Base-by-base conservation (phyloP, 2,888 invertebrate species). In the Tridacna crocea region DNA sequence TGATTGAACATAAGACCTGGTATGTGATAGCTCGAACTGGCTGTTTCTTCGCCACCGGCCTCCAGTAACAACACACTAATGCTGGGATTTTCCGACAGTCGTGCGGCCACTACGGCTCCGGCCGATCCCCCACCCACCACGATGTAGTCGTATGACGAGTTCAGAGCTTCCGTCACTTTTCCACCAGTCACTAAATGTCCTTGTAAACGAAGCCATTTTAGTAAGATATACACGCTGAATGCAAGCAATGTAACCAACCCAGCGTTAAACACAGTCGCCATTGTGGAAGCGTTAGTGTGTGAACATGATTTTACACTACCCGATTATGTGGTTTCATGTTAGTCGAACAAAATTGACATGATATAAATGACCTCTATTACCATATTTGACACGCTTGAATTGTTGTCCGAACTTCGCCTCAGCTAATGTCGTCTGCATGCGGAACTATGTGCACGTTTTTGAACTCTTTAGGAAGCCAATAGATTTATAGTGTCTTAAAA, bases 81-180 rank as follows among this genome's bases (percentile, higher is more conserved):
- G 46, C 91, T 87, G 8, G 90, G 87, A 87, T 94, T 91, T 86
- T 94, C 94, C 0, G 94, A 91, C 72, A 95, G 90, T 11, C 95
- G 91, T 80, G 93, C 94, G 22, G 95, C 95, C 79, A 94, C 75
- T 51, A 95, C 95, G 84, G 95, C 94, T 24, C 95, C 95, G 12
- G 95, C 95, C 15, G 95, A 94, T 6, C 95, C 95, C 19, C 95
- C 95, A 4, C 95, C 95, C 6, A 95, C 94, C 6, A 80, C 55
- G n/a, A 80, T 80, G 47, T 36, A 77, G 48, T 80, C 80, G 61
- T 76, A 80, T 13, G 51, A 22, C 12, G 36, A 26, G 60, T 79
- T 73, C 10, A 74, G 36, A 12, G 60, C 46, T 2, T 24, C 22
- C 0, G 60, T 22, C 13, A 75, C 75, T 36, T 17, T 47, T 11